A percentile compares a stretch with the other conserved stretches of the same genome.
Conservation (phyloP, 2,888 invertebrate species). For the Dolichopus griseipennis region DNA sequence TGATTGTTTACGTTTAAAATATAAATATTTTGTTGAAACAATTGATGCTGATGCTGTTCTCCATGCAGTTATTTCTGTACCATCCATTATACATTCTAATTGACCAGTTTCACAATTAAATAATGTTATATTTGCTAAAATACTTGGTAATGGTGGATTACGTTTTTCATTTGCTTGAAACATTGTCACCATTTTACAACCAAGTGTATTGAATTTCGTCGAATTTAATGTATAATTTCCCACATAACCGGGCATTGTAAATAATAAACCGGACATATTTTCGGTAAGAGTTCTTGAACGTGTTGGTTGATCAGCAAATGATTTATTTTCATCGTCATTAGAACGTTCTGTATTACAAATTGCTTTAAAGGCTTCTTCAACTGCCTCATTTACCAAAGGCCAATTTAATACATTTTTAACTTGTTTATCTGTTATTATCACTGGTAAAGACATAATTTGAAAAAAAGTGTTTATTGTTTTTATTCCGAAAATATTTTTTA, state of each 20-base stretch:
- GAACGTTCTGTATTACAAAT: conserved; percentile 1
- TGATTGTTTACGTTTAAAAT: conserved; percentile 28
- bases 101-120: conserved; percentile 43
- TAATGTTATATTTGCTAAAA: conserved; percentile 44
- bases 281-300: conserved; percentile 32
- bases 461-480: no score
- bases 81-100: conserved; percentile 45
- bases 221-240: conserved; percentile 33
- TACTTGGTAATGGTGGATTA: conserved; percentile 37
- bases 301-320: conserved; percentile 34
- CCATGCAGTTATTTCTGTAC: conserved; percentile 49
- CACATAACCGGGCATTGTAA: conserved; percentile 46
- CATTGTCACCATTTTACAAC: conserved; percentile 46
- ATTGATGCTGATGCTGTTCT: conserved; percentile 52
- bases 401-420: conserved; percentile 40
- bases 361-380: conserved; percentile 38
- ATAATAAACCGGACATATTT: conserved; percentile 31
- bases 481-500: no score
- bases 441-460: conserved; percentile 21
- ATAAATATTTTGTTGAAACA: conserved; percentile 48
- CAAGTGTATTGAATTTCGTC: conserved; percentile 33
- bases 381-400: conserved; percentile 38
- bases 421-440: conserved; percentile 34
- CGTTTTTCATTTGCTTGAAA: conserved; percentile 38
- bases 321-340: conserved; percentile 6